These are phyloP conservation scores for Bursaphelenchus okinawaensis DNA, from an alignment of 2,888 invertebrate genomes.

Conservation along the genomic window DNA sequence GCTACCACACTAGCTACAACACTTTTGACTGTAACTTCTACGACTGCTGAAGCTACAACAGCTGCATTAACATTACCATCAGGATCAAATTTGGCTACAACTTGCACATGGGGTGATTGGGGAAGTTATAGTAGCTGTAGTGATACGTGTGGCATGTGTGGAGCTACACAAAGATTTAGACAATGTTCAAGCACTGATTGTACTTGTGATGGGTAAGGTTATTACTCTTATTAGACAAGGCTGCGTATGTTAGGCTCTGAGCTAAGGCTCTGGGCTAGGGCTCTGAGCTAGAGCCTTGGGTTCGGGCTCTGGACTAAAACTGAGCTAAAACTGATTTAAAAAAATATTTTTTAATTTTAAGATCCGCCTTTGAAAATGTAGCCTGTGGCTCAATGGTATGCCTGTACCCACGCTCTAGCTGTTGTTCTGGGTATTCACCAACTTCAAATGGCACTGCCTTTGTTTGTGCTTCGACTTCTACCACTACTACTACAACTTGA, in stretches of 20 bases:
- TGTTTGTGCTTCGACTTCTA: background rate
- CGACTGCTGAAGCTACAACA: background rate
- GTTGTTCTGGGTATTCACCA: slow-evolving; percentile 6
- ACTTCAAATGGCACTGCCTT: background rate
- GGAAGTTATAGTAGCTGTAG: background rate
- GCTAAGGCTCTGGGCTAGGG: too few relatives aligned
- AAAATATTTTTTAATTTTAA: background rate
- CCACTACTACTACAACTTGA: too few relatives aligned
- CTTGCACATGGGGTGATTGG: slow-evolving; percentile 1
- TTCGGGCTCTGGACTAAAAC: too few relatives aligned
- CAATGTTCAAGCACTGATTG: slow-evolving; percentile 4
- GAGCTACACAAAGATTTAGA: slow-evolving; percentile 5
- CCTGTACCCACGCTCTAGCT: slow-evolving; percentile 2
- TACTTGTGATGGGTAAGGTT: slow-evolving; percentile 7
- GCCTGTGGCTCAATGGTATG: background rate
- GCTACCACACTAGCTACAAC: too few relatives aligned
- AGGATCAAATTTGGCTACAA: background rate
- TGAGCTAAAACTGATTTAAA: too few relatives aligned
- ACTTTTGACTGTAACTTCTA: too few relatives aligned
- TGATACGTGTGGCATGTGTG: slow-evolving; percentile 6
- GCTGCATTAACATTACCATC: background rate
- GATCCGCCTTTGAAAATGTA: slow-evolving; percentile 1
- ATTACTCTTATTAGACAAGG: too few relatives aligned
- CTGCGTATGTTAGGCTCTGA: too few relatives aligned
- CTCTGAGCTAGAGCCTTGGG: too few relatives aligned